A percentile compares a stretch with the other conserved stretches of the same genome.
These are phyloP conservation scores for Agonopterix heracliana DNA, from an alignment of 2,888 invertebrate genomes.

Conservation along the genomic window DNA sequence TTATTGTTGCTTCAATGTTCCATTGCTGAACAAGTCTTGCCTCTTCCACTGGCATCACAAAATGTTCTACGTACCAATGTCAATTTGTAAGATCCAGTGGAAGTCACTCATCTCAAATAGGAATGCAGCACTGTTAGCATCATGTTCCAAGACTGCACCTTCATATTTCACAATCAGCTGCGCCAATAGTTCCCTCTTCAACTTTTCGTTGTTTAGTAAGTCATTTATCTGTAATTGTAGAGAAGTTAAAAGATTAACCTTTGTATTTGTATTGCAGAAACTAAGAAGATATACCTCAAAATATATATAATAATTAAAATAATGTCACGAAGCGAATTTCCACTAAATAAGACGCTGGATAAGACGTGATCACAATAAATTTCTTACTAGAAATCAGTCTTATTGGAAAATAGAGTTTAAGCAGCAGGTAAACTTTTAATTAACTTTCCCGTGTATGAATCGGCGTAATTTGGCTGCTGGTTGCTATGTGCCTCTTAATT, in stretches of 20 bases:
- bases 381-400: no score
- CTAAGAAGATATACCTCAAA: not conserved
- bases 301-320: not conserved
- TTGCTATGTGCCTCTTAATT: no score
- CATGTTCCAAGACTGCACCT: slow-evolving; percentile 66
- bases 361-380: no score
- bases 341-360: not conserved
- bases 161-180: slow-evolving; percentile 69
- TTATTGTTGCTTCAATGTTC: no score
- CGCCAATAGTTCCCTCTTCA: slow-evolving; percentile 60
- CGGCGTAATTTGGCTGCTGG: no score
- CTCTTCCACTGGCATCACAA: no score
- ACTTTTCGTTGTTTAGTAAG: slow-evolving; percentile 58
- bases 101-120: slow-evolving; percentile 79
- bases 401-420: no score
- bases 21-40: no score
- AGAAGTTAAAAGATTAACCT: no score
- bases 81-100: slow-evolving; percentile 78
- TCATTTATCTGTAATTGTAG: slow-evolving; percentile 49
- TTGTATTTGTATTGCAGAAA: no score
- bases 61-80: slow-evolving; percentile 47
- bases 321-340: not conserved
- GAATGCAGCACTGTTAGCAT: slow-evolving; percentile 70
- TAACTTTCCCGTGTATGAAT: no score
- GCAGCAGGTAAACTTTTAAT: no score